These are phyloP conservation scores for Spea bombifrons DNA, from an alignment of 2,113 vertebrate species.

Conservation along the genomic window DNA sequence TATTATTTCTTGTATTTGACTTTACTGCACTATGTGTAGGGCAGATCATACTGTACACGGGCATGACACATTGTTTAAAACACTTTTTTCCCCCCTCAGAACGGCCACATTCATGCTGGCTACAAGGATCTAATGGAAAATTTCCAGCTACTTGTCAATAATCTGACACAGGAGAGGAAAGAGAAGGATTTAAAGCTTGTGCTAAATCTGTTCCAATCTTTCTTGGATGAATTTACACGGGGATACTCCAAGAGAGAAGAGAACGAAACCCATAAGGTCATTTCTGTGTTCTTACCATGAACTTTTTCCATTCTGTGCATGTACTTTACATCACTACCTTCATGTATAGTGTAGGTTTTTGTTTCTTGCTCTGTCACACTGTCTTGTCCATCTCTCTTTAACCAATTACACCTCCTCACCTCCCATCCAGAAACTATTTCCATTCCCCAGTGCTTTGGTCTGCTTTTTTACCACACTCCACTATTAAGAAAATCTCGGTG, in stretches of 20 bases:
- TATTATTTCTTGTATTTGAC: background rate
- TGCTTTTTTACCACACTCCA: no score
- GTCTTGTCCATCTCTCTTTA: no score
- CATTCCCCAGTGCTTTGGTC: no score
- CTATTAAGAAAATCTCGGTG: no score
- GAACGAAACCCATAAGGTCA: constrained; percentile 78
- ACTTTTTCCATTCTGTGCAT: background rate
- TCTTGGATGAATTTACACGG: constrained; percentile 91
- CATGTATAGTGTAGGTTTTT: no score
- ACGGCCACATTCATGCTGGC: constrained; percentile 80
- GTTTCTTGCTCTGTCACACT: no score
- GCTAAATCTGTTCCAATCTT: constrained; percentile 92
- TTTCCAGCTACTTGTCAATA: constrained; percentile 85
- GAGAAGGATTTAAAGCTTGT: constrained; percentile 90
- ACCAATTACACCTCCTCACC: no score
- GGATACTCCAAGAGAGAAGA: constrained; percentile 88
- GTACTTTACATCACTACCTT: no score
- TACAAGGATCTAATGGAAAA: constrained; percentile 90
- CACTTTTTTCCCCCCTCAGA: constrained; percentile 60
- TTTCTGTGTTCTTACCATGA: background rate
- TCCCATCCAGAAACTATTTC: no score
- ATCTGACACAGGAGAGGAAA: constrained; percentile 78
- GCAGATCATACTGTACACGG: no score
- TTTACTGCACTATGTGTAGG: no score
- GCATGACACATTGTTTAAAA: no score